Base-by-base conservation (phyloP, 1,140 invertebrate species). In the Hyposmocoma kahamanoa region DNA sequence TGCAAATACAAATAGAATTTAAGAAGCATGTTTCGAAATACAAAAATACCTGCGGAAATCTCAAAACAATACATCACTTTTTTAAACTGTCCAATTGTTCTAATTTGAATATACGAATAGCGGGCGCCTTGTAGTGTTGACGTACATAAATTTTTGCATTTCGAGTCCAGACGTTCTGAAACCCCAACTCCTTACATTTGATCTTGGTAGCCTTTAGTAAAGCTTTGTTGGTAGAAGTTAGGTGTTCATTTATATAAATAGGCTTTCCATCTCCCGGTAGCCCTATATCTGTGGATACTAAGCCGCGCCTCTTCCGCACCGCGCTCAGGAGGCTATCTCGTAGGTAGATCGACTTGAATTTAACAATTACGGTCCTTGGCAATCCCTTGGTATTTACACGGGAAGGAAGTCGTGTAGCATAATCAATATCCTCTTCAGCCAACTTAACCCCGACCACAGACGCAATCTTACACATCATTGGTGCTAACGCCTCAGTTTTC, bases 141-240 rank as follows among this genome's bases (percentile, higher is more conserved):
- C 38, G 38, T 11, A 41, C 10, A 13, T 21, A 41, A 11, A 41
- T 41, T 13, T 41, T 41, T 20, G 38, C 18, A 20, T 41, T 41
- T 13, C 38, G 20, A 21, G 38, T 41, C 38, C 38, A 41, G 13
- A 20, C 9, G 15, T 20, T 21, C 38, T 22, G 38, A 22, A 41
- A 41, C 38, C 38, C 38, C 38, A 41, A 41, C 9, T 41, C 38
- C 19, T 22, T 41, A 21, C 38, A 41, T 41, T 21, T 8, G 10
- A 20, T 4, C 18, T 15, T 19, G 1, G 19, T 3, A 8, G 8
- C 19, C 19, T 41, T 41, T 20, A 41, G n/a, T 9, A 41, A 13
- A 9, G 5, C 20, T 22, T 41, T 41, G 15, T 41, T 41, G 2
- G 6, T 11, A 10, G 38, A 19, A 9, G 38, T 41, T 3, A 41